Base-by-base conservation (phyloP, 2,888 invertebrate genomes). In the Nasonia oneida region DNA sequence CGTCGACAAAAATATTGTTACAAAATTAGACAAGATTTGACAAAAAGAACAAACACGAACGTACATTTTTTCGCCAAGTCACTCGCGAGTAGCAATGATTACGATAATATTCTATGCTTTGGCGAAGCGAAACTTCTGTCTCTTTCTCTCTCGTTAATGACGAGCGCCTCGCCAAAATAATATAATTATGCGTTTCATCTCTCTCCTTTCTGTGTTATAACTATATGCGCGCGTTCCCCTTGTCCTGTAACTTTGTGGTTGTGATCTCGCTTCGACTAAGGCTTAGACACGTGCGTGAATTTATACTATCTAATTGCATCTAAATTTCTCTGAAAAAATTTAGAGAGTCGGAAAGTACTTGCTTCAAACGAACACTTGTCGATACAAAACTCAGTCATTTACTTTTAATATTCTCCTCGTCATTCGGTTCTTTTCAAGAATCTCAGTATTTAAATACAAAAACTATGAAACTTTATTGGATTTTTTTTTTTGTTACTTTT, bases 71-170 rank as follows among this genome's bases (percentile, higher is more conserved):
- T 74, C 42, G 61, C 29, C 61, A 71, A 53, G 57, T 82, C 80
- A 39, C 15, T 39, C 39, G 84, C 78, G 47, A 84, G 67, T 78
- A 84, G 47, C 71, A 81, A 86, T 79, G 83, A 84, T 85, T 78
- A 64, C 67, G 76, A 87, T 67, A 83, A 80, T 85, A 87, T 70
- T 85, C 76, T 85, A 83, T 81, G 67, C 78, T 87, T 87, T 83
- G 87, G 80, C 83, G 87, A 87, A 83, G 83, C 85, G 78, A 71
- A 87, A 80, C 80, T 81, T 85, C 78, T 87, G 83, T 87, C 84
- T 85, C 82, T 84, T 87, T 85, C 85, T 85, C 84, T 87, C 85
- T 85, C 85, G 18, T 78, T 76, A 76, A 53, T 73, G 79, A 83
- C 79, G 61, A 83, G 77, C 71, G 74, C 83, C 39, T 81, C 83